A percentile compares a stretch with the other conserved stretches of the same genome.
phyloP scores from a whole-genome alignment of 2,113 vertebrate genomes.

The Pterocles gutturalis region DNA sequence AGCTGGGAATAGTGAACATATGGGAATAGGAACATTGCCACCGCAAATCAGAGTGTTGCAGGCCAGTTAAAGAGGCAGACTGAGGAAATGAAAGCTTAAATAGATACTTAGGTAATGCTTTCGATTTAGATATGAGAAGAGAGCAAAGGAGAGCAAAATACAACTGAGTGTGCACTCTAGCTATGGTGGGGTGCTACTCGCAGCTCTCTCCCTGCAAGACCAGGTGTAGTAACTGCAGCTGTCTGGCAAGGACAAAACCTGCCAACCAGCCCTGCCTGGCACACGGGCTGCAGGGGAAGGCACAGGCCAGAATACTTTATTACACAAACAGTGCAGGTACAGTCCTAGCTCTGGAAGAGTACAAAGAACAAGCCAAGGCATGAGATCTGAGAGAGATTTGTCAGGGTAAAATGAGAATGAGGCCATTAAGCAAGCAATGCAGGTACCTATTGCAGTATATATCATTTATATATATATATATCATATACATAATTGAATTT shows the following conservation, averaged over 20 bases:
- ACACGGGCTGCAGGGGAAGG: neutral
- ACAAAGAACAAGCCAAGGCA: neutral
- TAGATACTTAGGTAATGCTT: neutral
- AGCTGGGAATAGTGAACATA: neutral
- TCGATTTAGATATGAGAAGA: neutral
- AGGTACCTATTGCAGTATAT: neutral
- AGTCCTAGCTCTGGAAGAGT: neutral
- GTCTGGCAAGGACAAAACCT: neutral
- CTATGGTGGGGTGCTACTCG: rapidly evolving
- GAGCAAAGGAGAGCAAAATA: neutral
- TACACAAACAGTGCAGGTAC: neutral
- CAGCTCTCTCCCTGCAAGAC: neutral
- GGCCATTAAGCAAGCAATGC: neutral
- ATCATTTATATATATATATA: neutral
- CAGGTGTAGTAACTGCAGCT: neutral
- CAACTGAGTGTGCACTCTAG: neutral
- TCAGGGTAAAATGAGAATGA: neutral
- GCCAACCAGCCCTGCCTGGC: neutral
- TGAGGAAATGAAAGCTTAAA: neutral
- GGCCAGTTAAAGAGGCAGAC: neutral
- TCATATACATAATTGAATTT: neutral
- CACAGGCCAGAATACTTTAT: neutral
- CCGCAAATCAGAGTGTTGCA: neutral
- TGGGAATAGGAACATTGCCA: neutral
- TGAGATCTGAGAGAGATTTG: neutral